Evolutionary conservation across 2,888 invertebrate species (phyloP), one percentile per base, ranked within the genome.

Genomic region (Drosophila recens): DNA sequence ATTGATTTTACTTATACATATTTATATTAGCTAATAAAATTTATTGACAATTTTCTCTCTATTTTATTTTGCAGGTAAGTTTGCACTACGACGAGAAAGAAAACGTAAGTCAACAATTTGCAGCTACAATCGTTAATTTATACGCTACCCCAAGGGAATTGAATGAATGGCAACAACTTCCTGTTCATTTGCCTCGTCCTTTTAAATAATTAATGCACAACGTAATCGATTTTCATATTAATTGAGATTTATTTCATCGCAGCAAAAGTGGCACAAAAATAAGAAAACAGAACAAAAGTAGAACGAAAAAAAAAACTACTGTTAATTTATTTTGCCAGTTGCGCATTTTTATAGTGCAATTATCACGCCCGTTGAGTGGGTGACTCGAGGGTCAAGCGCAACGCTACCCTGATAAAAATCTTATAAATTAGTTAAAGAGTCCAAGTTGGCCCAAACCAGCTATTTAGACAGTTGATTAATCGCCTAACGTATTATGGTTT

Each of bases 1-100:
- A 30, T 30, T 10, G 6, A 11, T 53, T 6, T 61, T 23, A 36
- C 13, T 51, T 38, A 33, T 13, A 67, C 23, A 27, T 27, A 27
- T 62, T 46, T 45, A 42, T 51, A 59, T 58, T 54, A 49, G 36
- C 52, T 48, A 56, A 67, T 70, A 33, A 56, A 53, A 66, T 79
- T 65, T 62, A 62, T 62, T 49, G 33, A 42, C 17, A 11, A 42
- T 66, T 15, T 67, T 42, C 61, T 68, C 27, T 67, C 38, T 69
- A 52, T 36, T 71, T 59, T 71, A 30, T 61, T 90, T 90, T 90
- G 56, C 79, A 90, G 90, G 90, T 90, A 90, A 90, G 90, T 90
- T 81, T 79, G 74, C 77, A 79, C 75, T 86, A 71, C 90, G 90
- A 90, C 81, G 90, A 87, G 74, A 90, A 90, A 87, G 90, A 90